phyloP scores from a whole-genome alignment of 1,140 invertebrate genomes.

The Zaprionus taronus region DNA sequence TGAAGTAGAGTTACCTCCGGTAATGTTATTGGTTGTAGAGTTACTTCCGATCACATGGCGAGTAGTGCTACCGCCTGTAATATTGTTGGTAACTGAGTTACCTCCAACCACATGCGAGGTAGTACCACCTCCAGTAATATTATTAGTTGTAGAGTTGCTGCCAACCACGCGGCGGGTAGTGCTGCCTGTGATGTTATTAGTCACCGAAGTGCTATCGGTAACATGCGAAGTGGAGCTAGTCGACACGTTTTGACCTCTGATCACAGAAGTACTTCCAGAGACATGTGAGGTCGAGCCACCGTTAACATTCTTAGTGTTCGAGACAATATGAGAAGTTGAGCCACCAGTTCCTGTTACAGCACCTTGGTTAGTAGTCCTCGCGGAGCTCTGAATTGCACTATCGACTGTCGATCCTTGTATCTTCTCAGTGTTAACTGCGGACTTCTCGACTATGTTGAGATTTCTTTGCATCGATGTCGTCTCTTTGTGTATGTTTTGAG shows the following conservation, averaged over 20 bases:
- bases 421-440: slow-evolving; percentile 32
- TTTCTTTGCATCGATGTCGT: slow-evolving; percentile 65
- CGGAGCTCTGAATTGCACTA: slow-evolving; percentile 38
- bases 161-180: slow-evolving; percentile 21
- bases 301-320: slow-evolving; percentile 42
- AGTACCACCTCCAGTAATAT: slow-evolving; percentile 16
- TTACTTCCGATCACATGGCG: slow-evolving; percentile 4
- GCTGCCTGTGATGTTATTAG: slow-evolving; percentile 31
- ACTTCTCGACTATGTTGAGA: slow-evolving; percentile 54
- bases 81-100: slow-evolving; percentile 41
- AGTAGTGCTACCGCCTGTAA: slow-evolving; percentile 8
- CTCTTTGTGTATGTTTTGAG: slow-evolving; percentile 73
- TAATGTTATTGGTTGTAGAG: slow-evolving; percentile 32
- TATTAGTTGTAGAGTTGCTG: slow-evolving; percentile 35
- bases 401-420: slow-evolving; percentile 47
- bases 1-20: slow-evolving; percentile 4
- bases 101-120: slow-evolving; percentile 3
- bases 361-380: slow-evolving; percentile 40
- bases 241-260: slow-evolving; percentile 1
- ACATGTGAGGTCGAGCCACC: slow-evolving; percentile 35
- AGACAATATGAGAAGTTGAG: slow-evolving; percentile 25
- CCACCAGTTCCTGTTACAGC: slow-evolving; percentile 37
- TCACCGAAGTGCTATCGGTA: slow-evolving; percentile 23
- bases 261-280: slow-evolving; percentile 12
- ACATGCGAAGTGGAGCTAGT: slow-evolving; percentile 4